These are phyloP conservation scores for Brevipalpus yothersi DNA, from an alignment of 1,140 invertebrate genomes.

Conservation along the genomic window DNA sequence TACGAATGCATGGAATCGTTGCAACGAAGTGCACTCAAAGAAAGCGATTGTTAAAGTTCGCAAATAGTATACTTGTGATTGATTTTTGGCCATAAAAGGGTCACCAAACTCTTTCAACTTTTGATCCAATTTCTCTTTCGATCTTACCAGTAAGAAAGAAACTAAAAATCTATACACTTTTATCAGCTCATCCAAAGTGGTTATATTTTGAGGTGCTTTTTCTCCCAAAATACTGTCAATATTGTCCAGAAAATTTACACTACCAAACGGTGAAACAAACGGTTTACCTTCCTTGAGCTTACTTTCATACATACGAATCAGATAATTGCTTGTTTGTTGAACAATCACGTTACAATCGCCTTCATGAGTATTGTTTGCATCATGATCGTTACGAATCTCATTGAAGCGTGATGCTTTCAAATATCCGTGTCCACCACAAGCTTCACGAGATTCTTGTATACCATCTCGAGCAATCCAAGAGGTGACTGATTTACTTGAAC, in stretches of 20 bases:
- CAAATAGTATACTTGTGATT: slow-evolving; percentile 54
- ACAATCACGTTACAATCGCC: slow-evolving; percentile 84
- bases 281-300: slow-evolving; percentile 3
- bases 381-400: slow-evolving; percentile 56
- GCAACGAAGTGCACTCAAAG: slow-evolving; percentile 25
- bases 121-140: slow-evolving; percentile 28
- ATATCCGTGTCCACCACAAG: slow-evolving; percentile 49
- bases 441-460: slow-evolving; percentile 58
- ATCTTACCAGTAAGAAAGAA: slow-evolving; percentile 38
- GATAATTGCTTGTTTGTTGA: slow-evolving; percentile 78
- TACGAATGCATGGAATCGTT: neutral
- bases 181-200: slow-evolving; percentile 33
- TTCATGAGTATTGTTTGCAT: slow-evolving; percentile 80
- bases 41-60: slow-evolving; percentile 45
- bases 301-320: slow-evolving; percentile 30
- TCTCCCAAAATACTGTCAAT: slow-evolving; percentile 15
- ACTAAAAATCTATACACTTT: slow-evolving; percentile 52
- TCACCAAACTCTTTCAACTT: slow-evolving; percentile 26
- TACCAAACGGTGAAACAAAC: slow-evolving; percentile 29
- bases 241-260: slow-evolving; percentile 32
- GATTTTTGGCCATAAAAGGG: slow-evolving; percentile 44
- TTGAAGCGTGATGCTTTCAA: slow-evolving; percentile 41
- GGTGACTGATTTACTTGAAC: slow-evolving; percentile 51
- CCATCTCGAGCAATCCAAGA: slow-evolving; percentile 56
- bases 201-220: slow-evolving; percentile 22